phyloP scores from a whole-genome alignment of 1,140 invertebrate genomes.

The Drosophila triauraria region DNA sequence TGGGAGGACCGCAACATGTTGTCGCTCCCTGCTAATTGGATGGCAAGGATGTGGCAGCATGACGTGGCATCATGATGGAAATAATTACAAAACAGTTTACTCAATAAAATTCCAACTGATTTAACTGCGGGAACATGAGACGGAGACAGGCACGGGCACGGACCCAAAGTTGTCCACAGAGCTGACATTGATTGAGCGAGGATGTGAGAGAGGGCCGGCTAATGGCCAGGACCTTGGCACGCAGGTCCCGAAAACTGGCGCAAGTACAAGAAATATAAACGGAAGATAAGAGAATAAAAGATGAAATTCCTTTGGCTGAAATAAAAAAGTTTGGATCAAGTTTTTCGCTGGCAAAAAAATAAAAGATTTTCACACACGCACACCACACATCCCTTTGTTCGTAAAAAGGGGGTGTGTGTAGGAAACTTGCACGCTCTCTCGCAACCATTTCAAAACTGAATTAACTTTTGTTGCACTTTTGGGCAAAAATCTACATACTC shows the following conservation, averaged over 20 bases:
- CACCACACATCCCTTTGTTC: neutral
- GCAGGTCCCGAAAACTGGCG: slow-evolving; percentile 18
- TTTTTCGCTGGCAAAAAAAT: slow-evolving; percentile 53
- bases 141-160: slow-evolving; percentile 4
- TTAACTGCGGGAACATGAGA: slow-evolving; percentile 53
- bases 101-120: slow-evolving; percentile 79
- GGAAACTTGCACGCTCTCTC: slow-evolving; percentile 60
- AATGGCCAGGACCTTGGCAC: slow-evolving; percentile 27
- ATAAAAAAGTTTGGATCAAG: slow-evolving; percentile 57
- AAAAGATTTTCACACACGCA: slow-evolving; percentile 54
- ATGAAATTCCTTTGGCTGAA: slow-evolving; percentile 2
- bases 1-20: slow-evolving; percentile 66
- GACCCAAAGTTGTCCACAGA: slow-evolving; percentile 38
- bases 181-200: slow-evolving; percentile 79
- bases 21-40: slow-evolving; percentile 76
- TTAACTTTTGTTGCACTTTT: slow-evolving; percentile 79
- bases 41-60: slow-evolving; percentile 37
- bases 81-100: slow-evolving; percentile 81
- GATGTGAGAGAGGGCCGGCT: slow-evolving; percentile 44
- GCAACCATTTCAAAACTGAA: slow-evolving; percentile 75
- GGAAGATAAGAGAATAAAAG: slow-evolving; percentile 6
- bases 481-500: slow-evolving; percentile 47
- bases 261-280: neutral
- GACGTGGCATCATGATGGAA: slow-evolving; percentile 66
- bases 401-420: neutral